phyloP scores from a whole-genome alignment of 2,888 invertebrate species.

The Tetramorium bicarinatum region DNA sequence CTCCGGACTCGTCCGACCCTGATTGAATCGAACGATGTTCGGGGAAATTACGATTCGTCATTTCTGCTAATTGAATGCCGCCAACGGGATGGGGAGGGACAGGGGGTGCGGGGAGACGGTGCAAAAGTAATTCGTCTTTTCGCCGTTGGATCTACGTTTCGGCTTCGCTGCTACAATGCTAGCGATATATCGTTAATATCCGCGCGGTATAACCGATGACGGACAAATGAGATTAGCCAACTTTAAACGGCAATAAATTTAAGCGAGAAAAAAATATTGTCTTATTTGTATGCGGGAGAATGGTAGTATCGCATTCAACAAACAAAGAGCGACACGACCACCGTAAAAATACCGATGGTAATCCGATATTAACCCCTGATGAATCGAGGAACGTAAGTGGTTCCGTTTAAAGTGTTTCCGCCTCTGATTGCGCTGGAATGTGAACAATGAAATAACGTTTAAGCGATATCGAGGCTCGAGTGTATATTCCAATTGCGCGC shows the following conservation, averaged over 20 bases:
- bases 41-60: constrained; percentile 61
- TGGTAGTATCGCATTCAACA: neutral
- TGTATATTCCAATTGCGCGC: constrained; percentile 46
- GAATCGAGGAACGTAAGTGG: constrained; percentile 45
- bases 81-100: constrained; percentile 15
- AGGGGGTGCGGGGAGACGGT: neutral
- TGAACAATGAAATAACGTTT: constrained; percentile 50
- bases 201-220: neutral
- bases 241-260: neutral
- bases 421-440: constrained; percentile 52
- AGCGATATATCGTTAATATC: neutral
- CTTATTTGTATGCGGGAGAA: constrained; percentile 1
- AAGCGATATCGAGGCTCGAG: constrained; percentile 33
- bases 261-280: neutral
- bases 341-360: constrained; percentile 20
- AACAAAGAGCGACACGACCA: constrained; percentile 7
- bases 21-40: constrained; percentile 67
- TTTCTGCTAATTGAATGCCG: constrained; percentile 70
- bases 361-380: constrained; percentile 36
- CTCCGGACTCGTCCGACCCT: constrained; percentile 65
- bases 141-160: constrained; percentile 39
- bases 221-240: neutral
- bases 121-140: constrained; percentile 56
- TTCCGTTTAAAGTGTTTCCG: constrained; percentile 48
- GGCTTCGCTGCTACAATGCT: neutral